phyloP scores from a whole-genome alignment of 1,140 invertebrate genomes.

The Nebria ingens region DNA sequence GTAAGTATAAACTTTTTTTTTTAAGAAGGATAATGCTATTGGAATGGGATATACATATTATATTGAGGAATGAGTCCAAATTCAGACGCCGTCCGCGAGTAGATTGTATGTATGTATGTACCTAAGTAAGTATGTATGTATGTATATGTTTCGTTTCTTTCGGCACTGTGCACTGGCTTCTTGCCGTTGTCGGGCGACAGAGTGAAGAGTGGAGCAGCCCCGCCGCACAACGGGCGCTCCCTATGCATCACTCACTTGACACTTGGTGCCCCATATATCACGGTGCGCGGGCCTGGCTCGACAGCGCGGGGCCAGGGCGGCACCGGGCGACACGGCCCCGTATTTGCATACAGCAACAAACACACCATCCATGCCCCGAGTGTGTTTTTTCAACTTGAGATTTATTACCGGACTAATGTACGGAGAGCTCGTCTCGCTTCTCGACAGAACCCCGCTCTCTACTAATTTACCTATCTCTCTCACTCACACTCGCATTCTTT shows the following conservation, averaged over 20 bases:
- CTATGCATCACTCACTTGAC: slow-evolving; percentile 37
- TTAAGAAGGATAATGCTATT: too few relatives aligned
- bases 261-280: slow-evolving; percentile 38
- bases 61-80: too few relatives aligned
- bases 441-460: not conserved
- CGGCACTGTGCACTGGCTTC: not conserved
- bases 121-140: not conserved
- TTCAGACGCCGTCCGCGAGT: not conserved
- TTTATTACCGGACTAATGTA: slow-evolving; percentile 34
- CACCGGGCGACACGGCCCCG: slow-evolving; percentile 13
- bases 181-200: not conserved
- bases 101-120: not conserved
- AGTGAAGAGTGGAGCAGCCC: not conserved
- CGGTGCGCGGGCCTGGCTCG: slow-evolving; percentile 22
- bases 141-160: slow-evolving; percentile 8
- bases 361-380: slow-evolving; percentile 12
- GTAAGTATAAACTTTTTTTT: too few relatives aligned
- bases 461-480: not conserved
- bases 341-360: slow-evolving; percentile 34
- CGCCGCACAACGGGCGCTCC: slow-evolving; percentile 19
- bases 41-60: too few relatives aligned
- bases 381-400: slow-evolving; percentile 27
- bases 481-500: too few relatives aligned
- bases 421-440: slow-evolving; percentile 18
- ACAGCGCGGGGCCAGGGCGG: slow-evolving; percentile 11